A percentile compares a stretch with the other conserved stretches of the same genome.
phyloP scores from a whole-genome alignment of 2,888 invertebrate genomes.

The Arenicola marina region DNA sequence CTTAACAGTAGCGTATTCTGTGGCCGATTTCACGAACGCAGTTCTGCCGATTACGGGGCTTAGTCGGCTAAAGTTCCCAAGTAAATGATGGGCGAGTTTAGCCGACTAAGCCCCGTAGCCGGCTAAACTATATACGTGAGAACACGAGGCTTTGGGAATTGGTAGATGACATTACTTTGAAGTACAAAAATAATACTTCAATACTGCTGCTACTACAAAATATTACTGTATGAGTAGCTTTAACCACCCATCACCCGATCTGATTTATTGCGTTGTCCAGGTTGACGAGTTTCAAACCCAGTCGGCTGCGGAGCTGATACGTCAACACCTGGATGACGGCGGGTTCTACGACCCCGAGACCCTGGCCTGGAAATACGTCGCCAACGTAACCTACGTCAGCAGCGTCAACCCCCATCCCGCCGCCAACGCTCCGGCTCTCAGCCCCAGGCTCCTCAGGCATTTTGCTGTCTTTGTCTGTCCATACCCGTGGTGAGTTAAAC shows the following conservation, averaged over 20 bases:
- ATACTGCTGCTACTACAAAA: background rate
- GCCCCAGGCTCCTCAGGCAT: slow-evolving; percentile 53
- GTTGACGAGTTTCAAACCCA: slow-evolving; percentile 54
- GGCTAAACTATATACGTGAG: too few species aligned
- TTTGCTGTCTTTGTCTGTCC: slow-evolving; percentile 57
- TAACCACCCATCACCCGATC: too few species aligned
- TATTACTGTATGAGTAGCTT: too few species aligned
- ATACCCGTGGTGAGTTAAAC: slow-evolving; percentile 47
- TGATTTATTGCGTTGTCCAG: slow-evolving; percentile 29
- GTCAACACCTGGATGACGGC: slow-evolving; percentile 60
- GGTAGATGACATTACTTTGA: too few species aligned
- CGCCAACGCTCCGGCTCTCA: slow-evolving; percentile 49
- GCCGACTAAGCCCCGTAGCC: too few species aligned
- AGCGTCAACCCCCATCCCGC: slow-evolving; percentile 52
- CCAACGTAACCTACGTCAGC: slow-evolving; percentile 57
- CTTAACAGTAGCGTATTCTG: background rate
- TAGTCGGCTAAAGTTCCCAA: too few species aligned
- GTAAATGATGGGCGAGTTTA: too few species aligned
- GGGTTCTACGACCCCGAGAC: slow-evolving; percentile 54
- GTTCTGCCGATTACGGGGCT: too few species aligned
- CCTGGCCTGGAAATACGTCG: slow-evolving; percentile 57
- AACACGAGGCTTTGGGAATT: too few species aligned
- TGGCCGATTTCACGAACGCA: too few species aligned
- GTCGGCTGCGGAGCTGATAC: slow-evolving; percentile 56
- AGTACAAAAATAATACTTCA: too few species aligned